phyloP scores from a whole-genome alignment of 2,888 invertebrate genomes.

The Leuctra nigra region DNA sequence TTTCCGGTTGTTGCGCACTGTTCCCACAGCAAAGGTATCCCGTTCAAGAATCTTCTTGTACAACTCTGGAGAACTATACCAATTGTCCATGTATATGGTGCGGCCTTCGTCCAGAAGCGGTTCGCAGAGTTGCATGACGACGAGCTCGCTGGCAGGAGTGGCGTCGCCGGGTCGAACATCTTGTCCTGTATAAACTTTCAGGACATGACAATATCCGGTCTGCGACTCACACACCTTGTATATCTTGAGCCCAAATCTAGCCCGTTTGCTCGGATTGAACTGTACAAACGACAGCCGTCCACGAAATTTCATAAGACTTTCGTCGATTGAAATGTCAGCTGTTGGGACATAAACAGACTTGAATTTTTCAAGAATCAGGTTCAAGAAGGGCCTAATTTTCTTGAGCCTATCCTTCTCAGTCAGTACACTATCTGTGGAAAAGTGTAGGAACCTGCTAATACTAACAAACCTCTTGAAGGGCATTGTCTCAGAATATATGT shows the following conservation, averaged over 20 bases:
- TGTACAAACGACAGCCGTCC: slow-evolving; percentile 22
- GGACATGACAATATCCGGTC: slow-evolving; percentile 12
- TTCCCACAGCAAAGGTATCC: neutral
- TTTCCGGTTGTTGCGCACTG: neutral
- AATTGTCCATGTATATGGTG: neutral
- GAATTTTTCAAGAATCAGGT: too few relatives aligned
- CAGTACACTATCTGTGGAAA: slow-evolving; percentile 23
- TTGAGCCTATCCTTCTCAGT: too few relatives aligned
- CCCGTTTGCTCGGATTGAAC: slow-evolving; percentile 23
- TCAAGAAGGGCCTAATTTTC: too few relatives aligned
- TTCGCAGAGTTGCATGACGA: too few relatives aligned
- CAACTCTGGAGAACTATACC: neutral
- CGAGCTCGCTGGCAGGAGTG: too few relatives aligned
- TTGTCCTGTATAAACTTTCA: too few relatives aligned
- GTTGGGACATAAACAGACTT: too few relatives aligned
- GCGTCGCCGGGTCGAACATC: too few relatives aligned
- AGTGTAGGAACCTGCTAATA: slow-evolving; percentile 23
- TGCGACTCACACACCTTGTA: slow-evolving; percentile 22
- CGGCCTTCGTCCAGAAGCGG: neutral
- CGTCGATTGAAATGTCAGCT: slow-evolving; percentile 10
- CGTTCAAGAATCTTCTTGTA: neutral
- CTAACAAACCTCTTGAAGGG: slow-evolving; percentile 18
- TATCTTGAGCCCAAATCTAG: slow-evolving; percentile 24
- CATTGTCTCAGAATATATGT: slow-evolving; percentile 18
- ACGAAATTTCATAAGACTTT: slow-evolving; percentile 25